Base-by-base conservation (phyloP, 35 echinoderm and acorn worm genomes). In the Strongylocentrotus purpuratus region DNA sequence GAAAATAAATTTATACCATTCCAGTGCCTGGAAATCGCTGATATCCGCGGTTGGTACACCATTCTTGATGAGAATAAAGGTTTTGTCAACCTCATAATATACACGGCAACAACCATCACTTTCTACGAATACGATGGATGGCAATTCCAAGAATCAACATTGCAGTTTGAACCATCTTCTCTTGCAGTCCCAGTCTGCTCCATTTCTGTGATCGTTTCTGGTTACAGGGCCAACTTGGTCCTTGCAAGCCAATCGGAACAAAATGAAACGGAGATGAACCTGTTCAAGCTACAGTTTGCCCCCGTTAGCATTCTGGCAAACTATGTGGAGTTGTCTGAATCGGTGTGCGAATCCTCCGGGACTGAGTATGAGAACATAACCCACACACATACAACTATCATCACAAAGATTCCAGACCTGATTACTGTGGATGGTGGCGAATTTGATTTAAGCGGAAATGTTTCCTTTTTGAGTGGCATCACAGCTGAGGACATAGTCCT, bases 41-140 rank as follows among this genome's bases (percentile, higher is more conserved):
- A 93, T n/a, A 93, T 93, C n/a, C 46, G 45, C n/a, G 91, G 91
- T 5, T 93, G 91, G 91, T 14, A 93, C 46, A 58, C 48, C 9
- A 17, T 93, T 9, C 13, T 46, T 13, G 17, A 28, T 20, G 91
- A 93, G 46, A 78, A 78, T 22, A 93, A 47, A 58, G 11, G 11
- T 18, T 32, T 93, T 33, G 46, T 93, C 91, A 93, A 9, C 41
- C 91, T 93, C 46, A 31, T 93, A 13, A 93, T 93, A 14, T 48
- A 93, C 48, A 48, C 91, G 1, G 91, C 15, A 22, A 93, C 91
- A 14, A 93, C 9, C 46, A 32, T 93, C 91, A 93, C 46, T 14
- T 1, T 93, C 17, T 93, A 93, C 91, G 91, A 93, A 32, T 93
- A 93, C 46, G 48, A 93, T 10, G 91, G 91, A 11, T 93, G 91